Base-by-base conservation (phyloP, 2,888 invertebrate species). In the Cryptus viduatorius region DNA sequence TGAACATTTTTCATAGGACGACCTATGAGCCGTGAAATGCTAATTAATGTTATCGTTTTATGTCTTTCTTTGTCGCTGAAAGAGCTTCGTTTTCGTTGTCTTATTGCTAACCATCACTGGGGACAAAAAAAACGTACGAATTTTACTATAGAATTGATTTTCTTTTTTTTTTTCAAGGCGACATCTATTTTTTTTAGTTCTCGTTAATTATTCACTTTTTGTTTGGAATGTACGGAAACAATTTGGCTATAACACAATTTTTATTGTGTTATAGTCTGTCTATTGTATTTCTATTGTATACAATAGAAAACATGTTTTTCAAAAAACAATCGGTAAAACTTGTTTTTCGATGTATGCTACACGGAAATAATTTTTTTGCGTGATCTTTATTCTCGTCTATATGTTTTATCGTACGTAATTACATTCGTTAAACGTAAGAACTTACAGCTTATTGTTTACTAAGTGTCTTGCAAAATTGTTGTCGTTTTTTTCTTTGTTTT, bases 61-160 rank as follows among this genome's bases (percentile, higher is more conserved):
- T 16, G 19, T 19, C 0, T 12, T 56, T 56, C 8, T 7, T 65
- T 19, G 42, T 16, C 16, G 10, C 12, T 14, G 42, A 42, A 37
- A 65, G 8, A 65, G 65, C 19, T 0, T 42, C 12, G 42, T 44
- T 37, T 10, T 65, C 65, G 64, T 64, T 64, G 65, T 65, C 8
- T 42, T 16, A 65, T 65, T 19, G 61, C 31, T 61, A 61, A 61
- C 61, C 31, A 29, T 24, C 56, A 14, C 1, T 12, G 24, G 4
- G 14, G 53, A 53, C n/a, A 31, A 14, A 61, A 31, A 61, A n/a
- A 31, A 61, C 1, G 24, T 24, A 59, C 14, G 14, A n/a, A 14
- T 31, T 29, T 3, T 29, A 31, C 4, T n/a, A 5, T 29, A 29
- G 14, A 14, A 14, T 14, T 24, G 31, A n/a, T 0, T 29, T 59